A percentile compares a stretch with the other conserved stretches of the same genome.
Conservation (phyloP, 1,140 invertebrate species). For the Megalopta genalis region DNA sequence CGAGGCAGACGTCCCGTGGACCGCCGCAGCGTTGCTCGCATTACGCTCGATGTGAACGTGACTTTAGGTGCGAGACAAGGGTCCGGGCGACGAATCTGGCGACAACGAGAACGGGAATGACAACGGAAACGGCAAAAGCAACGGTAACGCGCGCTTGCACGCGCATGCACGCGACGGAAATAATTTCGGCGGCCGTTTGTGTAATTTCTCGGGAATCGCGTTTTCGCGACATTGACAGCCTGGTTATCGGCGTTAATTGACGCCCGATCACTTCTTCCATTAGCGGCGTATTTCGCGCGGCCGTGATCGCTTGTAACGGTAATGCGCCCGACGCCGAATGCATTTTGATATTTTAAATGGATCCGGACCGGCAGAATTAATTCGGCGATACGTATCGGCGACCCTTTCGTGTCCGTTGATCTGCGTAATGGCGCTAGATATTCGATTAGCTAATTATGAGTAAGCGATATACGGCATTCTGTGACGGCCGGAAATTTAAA, state of each 20-base stretch:
- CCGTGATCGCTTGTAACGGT: conserved; percentile 5
- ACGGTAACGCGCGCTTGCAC: too few species aligned
- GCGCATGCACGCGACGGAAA: too few species aligned
- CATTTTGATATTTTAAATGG: conserved; percentile 50
- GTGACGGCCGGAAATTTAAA: too few species aligned
- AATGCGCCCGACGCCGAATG: conserved; percentile 9
- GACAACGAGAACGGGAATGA: too few species aligned
- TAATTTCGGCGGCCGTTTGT: neutral
- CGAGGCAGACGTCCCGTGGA: too few species aligned
- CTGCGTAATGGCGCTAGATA: conserved; percentile 2
- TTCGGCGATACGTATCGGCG: conserved; percentile 2
- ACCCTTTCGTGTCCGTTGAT: neutral
- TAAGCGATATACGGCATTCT: neutral
- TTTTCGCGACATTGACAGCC: conserved; percentile 36
- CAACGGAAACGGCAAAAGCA: too few species aligned
- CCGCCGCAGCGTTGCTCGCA: conserved; percentile 3
- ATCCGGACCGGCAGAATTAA: conserved; percentile 6
- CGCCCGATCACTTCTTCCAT: conserved; percentile 40
- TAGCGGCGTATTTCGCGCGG: conserved; percentile 16
- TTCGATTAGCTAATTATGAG: conserved; percentile 21
- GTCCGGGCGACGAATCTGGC: too few species aligned
- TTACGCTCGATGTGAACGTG: conserved; percentile 37
- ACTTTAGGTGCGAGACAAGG: conserved; percentile 11
- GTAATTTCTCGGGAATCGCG: conserved; percentile 27
- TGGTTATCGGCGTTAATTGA: conserved; percentile 52